Percentiles rank a stretch among this genome's conserved stretches.
These are phyloP conservation scores for Etheostoma perlongum DNA, from an alignment of 2,797 vertebrate species.

Conservation along the genomic window DNA sequence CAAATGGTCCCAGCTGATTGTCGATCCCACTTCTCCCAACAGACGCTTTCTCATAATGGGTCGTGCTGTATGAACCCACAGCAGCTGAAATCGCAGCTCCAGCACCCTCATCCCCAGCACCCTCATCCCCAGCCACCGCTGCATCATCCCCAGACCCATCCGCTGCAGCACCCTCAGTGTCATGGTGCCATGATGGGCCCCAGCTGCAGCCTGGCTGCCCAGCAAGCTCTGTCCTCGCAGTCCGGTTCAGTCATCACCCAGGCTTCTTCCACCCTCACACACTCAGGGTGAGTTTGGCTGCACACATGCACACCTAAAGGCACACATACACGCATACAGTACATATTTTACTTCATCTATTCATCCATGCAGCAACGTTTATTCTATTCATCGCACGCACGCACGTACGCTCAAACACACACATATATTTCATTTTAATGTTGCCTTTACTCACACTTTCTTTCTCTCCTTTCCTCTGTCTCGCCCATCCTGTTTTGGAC, in stretches of 20 bases:
- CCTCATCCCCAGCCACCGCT: slow-evolving; percentile 89
- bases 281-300: slow-evolving; percentile 87
- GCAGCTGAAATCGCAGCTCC: slow-evolving; percentile 87
- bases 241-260: slow-evolving; percentile 96
- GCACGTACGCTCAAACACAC: not conserved
- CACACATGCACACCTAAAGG: not conserved
- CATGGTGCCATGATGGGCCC: slow-evolving; percentile 75
- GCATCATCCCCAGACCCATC: slow-evolving; percentile 88
- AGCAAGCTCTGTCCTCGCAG: slow-evolving; percentile 93
- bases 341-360: not conserved
- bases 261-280: slow-evolving; percentile 85
- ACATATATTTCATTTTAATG: slow-evolving; percentile 36
- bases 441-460: slow-evolving; percentile 43
- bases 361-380: not conserved
- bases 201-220: slow-evolving; percentile 81
- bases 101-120: slow-evolving; percentile 90
- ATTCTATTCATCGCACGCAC: not conserved
- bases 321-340: not conserved
- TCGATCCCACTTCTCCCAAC: slow-evolving; percentile 82
- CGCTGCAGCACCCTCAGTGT: slow-evolving; percentile 75
- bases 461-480: slow-evolving; percentile 31
- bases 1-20: slow-evolving; percentile 44
- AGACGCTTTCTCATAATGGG: slow-evolving; percentile 91
- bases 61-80: slow-evolving; percentile 88
- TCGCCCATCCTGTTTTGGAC: slow-evolving; percentile 46